Evolutionary conservation across 2,888 invertebrate genomes (phyloP).

Genomic region (Yponomeuta sedellus): DNA sequence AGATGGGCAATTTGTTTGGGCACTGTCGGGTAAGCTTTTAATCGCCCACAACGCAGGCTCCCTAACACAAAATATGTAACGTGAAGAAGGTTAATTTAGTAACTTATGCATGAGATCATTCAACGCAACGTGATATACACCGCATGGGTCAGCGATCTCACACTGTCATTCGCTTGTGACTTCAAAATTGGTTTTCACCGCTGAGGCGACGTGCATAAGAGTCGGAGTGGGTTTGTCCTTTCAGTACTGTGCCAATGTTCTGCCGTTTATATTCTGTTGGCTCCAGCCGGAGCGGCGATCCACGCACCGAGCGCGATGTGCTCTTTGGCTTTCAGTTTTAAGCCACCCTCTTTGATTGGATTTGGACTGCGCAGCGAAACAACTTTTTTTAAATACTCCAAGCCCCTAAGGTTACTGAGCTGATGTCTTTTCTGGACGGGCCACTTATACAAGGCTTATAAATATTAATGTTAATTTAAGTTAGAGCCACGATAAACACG

Average conservation of each 20-base stretch:
- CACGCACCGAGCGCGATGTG: constrained; percentile 20
- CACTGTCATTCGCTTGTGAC: too few relatives aligned
- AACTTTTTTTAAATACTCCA: not conserved
- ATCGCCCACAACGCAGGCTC: constrained; percentile 36
- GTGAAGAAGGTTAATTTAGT: not conserved
- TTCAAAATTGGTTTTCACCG: too few relatives aligned
- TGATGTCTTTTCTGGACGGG: not conserved
- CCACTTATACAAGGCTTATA: too few relatives aligned
- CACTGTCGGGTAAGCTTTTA: constrained; percentile 54
- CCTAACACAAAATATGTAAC: not conserved
- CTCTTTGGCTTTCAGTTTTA: constrained; percentile 4
- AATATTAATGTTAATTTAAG: too few relatives aligned
- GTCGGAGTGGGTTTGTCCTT: too few relatives aligned
- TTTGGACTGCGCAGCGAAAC: not conserved
- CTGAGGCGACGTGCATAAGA: too few relatives aligned
- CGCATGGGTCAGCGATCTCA: too few relatives aligned
- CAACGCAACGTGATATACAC: too few relatives aligned
- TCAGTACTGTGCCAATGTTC: too few relatives aligned
- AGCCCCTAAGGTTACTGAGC: not conserved
- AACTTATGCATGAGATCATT: not conserved
- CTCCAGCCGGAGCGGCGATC: constrained; percentile 32
- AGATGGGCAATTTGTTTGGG: constrained; percentile 63
- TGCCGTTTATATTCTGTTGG: constrained; percentile 17
- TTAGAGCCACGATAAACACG: too few relatives aligned
- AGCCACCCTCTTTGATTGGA: not conserved